Conservation (phyloP, 2,888 invertebrate species). For the Plebejus argus region DNA sequence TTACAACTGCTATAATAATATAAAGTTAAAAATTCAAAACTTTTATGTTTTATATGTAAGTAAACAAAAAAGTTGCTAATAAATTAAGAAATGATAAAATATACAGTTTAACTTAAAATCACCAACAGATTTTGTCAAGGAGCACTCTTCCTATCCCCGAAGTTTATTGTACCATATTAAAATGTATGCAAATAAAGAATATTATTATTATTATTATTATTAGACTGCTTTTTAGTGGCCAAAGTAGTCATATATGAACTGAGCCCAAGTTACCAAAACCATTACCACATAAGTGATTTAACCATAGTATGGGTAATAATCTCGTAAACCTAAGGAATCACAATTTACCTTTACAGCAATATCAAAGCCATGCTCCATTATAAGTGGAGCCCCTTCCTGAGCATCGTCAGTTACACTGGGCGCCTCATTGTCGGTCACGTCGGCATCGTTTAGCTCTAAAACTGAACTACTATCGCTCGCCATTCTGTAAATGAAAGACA, state of each 20-base stretch:
- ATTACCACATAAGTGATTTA: neutral
- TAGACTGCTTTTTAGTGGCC: no score
- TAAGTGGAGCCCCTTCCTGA: slow-evolving; percentile 58
- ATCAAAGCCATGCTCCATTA: slow-evolving; percentile 73
- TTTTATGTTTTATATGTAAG: no score
- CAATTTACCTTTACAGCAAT: slow-evolving; percentile 67
- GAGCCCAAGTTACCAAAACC: neutral
- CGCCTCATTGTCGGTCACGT: slow-evolving; percentile 61
- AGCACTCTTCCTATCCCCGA: no score
- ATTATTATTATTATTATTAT: no score
- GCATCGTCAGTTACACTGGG: slow-evolving; percentile 60
- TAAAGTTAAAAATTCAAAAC: no score
- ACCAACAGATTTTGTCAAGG: no score
- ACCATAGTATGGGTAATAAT: neutral
- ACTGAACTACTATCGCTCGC: slow-evolving; percentile 70
- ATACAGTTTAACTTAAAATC: no score
- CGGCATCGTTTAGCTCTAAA: slow-evolving; percentile 69
- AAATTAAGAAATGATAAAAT: no score
- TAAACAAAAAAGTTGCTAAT: no score
- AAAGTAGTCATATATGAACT: neutral
- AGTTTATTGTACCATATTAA: no score
- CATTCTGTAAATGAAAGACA: slow-evolving; percentile 50
- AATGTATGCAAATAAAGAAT: no score
- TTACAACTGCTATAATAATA: no score
- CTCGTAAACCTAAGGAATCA: neutral